Percentiles rank a stretch among this genome's conserved stretches.
Evolutionary conservation across 2,888 invertebrate genomes (phyloP).

Genomic region (Phortica magna): DNA sequence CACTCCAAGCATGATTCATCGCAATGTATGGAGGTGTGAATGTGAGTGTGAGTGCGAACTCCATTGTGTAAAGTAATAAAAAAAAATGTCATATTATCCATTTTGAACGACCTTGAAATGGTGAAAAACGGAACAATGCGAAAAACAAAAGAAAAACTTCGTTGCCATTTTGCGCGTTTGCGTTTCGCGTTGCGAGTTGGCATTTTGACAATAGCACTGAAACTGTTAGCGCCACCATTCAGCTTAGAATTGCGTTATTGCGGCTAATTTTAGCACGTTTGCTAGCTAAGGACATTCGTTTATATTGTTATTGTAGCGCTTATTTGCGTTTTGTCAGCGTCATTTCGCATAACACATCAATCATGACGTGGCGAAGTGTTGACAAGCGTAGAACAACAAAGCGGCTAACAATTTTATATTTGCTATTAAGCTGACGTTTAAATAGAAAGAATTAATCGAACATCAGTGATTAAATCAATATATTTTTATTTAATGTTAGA

Average conservation of each 20-base stretch:
- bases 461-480: too few species aligned
- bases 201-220: constrained; percentile 15
- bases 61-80: constrained; percentile 28
- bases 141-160: constrained; percentile 13
- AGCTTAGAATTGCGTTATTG: background rate
- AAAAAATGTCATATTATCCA: constrained; percentile 18
- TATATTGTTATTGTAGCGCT: background rate
- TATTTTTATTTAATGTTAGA: too few species aligned
- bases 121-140: background rate
- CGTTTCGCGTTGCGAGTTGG: background rate
- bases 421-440: background rate
- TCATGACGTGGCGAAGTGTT: background rate
- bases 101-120: constrained; percentile 23
- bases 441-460: too few species aligned
- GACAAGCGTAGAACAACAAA: background rate
- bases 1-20: background rate
- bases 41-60: constrained; percentile 15
- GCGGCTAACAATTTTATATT: background rate
- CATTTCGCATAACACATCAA: background rate
- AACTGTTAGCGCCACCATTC: constrained; percentile 4
- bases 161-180: background rate
- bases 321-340: constrained; percentile 5
- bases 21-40: background rate
- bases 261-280: background rate
- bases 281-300: background rate